Evolutionary conservation across 2,888 invertebrate species (phyloP).

Genomic region (Cantharis rufa): DNA sequence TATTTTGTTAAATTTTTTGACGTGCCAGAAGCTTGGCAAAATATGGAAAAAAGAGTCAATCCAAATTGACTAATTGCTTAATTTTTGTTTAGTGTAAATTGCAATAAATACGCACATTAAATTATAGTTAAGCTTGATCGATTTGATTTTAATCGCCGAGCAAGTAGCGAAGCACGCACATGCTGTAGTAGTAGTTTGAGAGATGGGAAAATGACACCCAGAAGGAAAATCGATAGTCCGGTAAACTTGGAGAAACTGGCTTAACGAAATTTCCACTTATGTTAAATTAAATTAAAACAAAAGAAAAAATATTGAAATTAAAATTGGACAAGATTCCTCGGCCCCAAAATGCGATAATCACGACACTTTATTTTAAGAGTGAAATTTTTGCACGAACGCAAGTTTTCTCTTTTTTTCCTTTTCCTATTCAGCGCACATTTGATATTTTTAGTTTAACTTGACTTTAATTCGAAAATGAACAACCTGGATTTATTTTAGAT

Average conservation of each 20-base stretch:
- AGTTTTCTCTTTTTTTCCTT: background rate
- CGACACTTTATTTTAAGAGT: background rate
- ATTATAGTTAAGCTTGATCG: slow-evolving; percentile 21
- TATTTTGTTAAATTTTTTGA: background rate
- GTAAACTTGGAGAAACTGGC: background rate
- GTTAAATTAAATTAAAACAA: background rate
- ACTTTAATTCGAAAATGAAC: slow-evolving; percentile 27
- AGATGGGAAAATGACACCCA: slow-evolving; percentile 12
- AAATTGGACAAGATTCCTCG: background rate
- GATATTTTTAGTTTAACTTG: background rate
- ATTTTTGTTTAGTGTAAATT: slow-evolving; percentile 20
- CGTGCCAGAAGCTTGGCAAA: background rate
- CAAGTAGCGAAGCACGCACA: slow-evolving; percentile 19
- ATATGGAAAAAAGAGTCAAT: background rate
- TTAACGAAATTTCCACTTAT: background rate
- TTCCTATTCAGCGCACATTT: background rate
- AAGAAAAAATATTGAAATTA: background rate
- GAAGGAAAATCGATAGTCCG: slow-evolving; percentile 20
- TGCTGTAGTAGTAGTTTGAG: slow-evolving; percentile 4
- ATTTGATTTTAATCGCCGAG: slow-evolving; percentile 20
- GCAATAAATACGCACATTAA: slow-evolving; percentile 18
- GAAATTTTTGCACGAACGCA: background rate
- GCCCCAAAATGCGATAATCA: background rate
- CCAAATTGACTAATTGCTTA: slow-evolving; percentile 11
- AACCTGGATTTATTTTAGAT: slow-evolving; percentile 27